Conservation (phyloP, 2,113 vertebrate genomes). For the Maccullochella peelii region DNA sequence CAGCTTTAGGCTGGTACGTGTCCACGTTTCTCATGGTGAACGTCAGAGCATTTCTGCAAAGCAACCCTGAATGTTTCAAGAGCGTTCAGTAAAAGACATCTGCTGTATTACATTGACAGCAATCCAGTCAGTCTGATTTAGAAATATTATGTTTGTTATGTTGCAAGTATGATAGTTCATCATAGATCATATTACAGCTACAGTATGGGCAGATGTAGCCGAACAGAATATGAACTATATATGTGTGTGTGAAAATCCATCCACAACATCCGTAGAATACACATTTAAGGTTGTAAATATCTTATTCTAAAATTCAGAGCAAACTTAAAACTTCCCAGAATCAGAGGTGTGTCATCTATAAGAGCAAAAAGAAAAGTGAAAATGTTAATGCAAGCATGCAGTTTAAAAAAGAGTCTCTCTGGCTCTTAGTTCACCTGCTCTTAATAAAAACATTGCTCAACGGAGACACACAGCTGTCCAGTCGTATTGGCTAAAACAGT, state of each 20-base stretch:
- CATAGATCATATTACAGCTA: not conserved
- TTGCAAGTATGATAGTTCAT: not conserved
- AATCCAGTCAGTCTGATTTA: not conserved
- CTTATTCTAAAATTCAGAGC: not conserved
- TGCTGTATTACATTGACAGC: not conserved
- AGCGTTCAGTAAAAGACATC: not conserved
- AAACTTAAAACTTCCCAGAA: not conserved
- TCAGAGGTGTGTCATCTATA: not conserved
- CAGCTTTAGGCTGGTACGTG: constrained; percentile 37
- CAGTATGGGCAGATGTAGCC: not conserved
- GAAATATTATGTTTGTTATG: not conserved
- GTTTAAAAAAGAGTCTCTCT: not conserved
- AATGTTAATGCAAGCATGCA: not conserved
- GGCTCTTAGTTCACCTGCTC: not conserved
- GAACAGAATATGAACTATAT: not conserved
- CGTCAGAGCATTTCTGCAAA: constrained; percentile 32
- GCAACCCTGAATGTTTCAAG: constrained; percentile 23
- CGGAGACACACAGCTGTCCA: not conserved
- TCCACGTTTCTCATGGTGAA: constrained; percentile 19
- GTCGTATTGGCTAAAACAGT: not conserved
- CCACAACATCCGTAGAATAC: not conserved
- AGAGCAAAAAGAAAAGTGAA: not conserved
- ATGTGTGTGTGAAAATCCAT: not conserved
- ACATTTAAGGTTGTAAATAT: not conserved
- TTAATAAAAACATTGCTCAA: constrained; percentile 12